Evolutionary conservation across 64 coral and sea anemone species (phyloP).

Genomic region (Acropora yongei): DNA sequence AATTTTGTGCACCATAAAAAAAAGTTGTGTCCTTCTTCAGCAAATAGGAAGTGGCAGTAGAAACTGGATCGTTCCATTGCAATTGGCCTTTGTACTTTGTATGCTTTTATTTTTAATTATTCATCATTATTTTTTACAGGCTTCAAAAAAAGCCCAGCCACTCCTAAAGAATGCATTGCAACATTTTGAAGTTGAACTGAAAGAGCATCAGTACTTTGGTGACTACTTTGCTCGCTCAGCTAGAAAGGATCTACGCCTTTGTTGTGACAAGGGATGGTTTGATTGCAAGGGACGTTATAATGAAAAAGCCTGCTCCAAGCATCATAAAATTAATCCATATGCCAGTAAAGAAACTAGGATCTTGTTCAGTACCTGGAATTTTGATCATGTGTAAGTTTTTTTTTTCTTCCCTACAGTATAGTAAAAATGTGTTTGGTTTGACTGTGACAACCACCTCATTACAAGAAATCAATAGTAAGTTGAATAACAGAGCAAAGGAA

Average conservation of each 20-base stretch:
- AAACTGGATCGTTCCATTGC: background rate
- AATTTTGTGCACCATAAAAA: background rate
- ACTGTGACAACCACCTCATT: too few species aligned
- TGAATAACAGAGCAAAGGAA: too few species aligned
- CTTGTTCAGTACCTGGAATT: slow-evolving; percentile 96
- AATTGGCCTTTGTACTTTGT: background rate
- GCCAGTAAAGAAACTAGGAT: slow-evolving; percentile 88
- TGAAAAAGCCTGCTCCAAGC: slow-evolving; percentile 50
- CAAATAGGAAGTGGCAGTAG: background rate
- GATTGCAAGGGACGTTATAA: slow-evolving; percentile 83
- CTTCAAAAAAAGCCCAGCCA: slow-evolving; percentile 54
- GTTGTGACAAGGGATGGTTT: slow-evolving; percentile 89
- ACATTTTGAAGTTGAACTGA: slow-evolving; percentile 73
- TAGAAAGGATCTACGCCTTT: slow-evolving; percentile 56
- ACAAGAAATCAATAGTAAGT: too few species aligned
- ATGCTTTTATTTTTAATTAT: too few species aligned
- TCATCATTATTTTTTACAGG: background rate
- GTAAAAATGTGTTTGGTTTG: too few species aligned
- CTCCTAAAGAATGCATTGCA: slow-evolving; percentile 26
- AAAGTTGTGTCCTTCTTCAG: background rate
- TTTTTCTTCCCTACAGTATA: background rate
- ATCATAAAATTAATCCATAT: slow-evolving; percentile 95
- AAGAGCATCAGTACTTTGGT: slow-evolving; percentile 67
- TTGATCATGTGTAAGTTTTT: slow-evolving; percentile 95
- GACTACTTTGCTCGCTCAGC: slow-evolving; percentile 91